These are phyloP conservation scores for Amphiprion percula DNA, from an alignment of 2,113 vertebrate species.

Conservation along the genomic window DNA sequence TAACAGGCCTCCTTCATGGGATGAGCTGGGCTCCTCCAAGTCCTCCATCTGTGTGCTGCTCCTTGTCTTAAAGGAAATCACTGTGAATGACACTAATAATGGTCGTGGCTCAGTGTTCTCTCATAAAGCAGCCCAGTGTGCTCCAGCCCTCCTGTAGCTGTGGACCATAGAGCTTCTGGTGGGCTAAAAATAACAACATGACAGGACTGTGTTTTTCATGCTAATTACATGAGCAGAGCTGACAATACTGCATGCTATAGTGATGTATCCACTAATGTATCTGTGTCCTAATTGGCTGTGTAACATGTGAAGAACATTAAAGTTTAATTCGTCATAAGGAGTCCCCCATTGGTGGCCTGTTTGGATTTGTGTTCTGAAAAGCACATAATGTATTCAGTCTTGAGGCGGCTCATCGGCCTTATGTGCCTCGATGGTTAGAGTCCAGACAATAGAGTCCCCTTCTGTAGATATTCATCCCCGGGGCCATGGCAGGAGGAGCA, in stretches of 20 bases:
- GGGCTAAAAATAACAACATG: conserved; percentile 56
- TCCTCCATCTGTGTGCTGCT: conserved; percentile 50
- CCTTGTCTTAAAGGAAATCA: conserved; percentile 19
- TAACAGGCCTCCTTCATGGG: conserved; percentile 21
- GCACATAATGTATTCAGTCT: conserved; percentile 61
- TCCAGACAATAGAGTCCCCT: conserved; percentile 57
- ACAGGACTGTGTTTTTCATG: conserved; percentile 17
- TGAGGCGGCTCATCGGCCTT: conserved; percentile 38
- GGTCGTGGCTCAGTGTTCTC: background rate
- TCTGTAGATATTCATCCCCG: conserved; percentile 68
- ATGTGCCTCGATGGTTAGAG: conserved; percentile 48
- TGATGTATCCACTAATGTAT: conserved; percentile 13
- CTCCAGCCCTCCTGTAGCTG: conserved; percentile 31
- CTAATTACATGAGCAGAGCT: conserved; percentile 29
- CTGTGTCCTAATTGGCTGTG: conserved; percentile 27
- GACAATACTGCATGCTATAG: conserved; percentile 6
- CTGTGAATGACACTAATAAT: conserved; percentile 20
- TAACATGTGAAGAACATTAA: conserved; percentile 37
- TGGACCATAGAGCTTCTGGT: background rate
- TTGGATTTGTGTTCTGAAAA: conserved; percentile 29
- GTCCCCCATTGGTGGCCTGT: conserved; percentile 13
- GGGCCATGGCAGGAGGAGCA: conserved; percentile 44
- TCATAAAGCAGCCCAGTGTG: background rate
- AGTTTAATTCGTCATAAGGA: conserved; percentile 51
- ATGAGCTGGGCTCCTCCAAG: conserved; percentile 12